phyloP scores from a whole-genome alignment of 1,140 invertebrate genomes.

The Rhopalosiphum padi region DNA sequence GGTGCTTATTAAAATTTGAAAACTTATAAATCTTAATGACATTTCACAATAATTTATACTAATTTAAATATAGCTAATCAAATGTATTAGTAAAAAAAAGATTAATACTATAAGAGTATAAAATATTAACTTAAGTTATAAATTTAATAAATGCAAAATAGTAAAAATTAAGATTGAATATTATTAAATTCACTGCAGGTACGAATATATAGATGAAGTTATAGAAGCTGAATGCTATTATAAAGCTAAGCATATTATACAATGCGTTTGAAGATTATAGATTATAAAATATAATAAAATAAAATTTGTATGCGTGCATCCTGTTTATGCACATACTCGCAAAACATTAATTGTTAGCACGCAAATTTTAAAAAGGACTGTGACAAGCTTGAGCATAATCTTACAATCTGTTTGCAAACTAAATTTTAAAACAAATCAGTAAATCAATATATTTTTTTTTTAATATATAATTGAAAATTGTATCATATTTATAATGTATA shows the following conservation, averaged over 20 bases:
- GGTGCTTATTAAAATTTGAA: background rate
- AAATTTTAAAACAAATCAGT: background rate
- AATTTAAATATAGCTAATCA: background rate
- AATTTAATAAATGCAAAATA: background rate
- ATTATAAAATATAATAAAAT: background rate
- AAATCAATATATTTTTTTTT: background rate
- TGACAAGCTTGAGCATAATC: background rate
- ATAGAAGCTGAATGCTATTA: background rate
- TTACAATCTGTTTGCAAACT: background rate
- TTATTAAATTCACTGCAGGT: background rate
- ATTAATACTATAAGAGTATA: background rate
- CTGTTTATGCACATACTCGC: background rate
- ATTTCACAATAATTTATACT: background rate
- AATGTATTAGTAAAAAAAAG: background rate
- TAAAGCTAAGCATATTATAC: constrained; percentile 6
- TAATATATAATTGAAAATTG: no score
- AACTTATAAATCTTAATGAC: background rate
- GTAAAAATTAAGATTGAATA: background rate
- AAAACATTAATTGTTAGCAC: background rate
- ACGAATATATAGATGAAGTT: background rate
- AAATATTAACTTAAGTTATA: background rate
- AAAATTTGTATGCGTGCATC: background rate
- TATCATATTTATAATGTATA: no score
- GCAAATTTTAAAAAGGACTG: background rate
- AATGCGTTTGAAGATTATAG: background rate